Percentiles rank a stretch among this genome's conserved stretches.
Conservation (phyloP, 2,888 invertebrate genomes). For the Conomelus anceps region DNA sequence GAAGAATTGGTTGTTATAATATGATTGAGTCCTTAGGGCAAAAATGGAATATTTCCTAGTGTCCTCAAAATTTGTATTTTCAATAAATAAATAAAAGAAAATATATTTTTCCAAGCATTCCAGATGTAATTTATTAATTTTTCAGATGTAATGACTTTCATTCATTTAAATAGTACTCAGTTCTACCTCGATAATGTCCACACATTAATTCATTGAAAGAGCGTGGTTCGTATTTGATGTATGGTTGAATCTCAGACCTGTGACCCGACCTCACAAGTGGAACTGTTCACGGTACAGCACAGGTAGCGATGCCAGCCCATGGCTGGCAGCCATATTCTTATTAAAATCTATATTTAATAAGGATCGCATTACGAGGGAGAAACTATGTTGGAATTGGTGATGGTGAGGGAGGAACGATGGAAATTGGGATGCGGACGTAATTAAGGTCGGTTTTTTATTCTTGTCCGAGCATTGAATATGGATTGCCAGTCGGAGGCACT, state of each 20-base stretch:
- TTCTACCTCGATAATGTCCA: no score
- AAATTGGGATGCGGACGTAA: neutral
- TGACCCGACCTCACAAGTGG: neutral
- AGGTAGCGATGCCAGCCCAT: neutral
- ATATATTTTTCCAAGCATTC: no score
- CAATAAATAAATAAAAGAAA: no score
- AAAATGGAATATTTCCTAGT: no score
- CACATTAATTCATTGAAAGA: neutral
- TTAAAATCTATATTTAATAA: neutral
- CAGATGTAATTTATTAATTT: no score
- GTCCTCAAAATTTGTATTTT: no score
- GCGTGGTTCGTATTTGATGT: neutral
- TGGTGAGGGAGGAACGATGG: neutral
- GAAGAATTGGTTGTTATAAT: no score
- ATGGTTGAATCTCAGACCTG: neutral
- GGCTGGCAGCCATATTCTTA: neutral
- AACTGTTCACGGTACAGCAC: neutral
- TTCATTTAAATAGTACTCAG: neutral
- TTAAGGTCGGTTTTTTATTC: neutral
- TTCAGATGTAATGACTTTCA: no score
- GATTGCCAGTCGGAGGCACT: neutral
- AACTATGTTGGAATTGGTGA: neutral
- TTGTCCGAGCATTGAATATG: neutral
- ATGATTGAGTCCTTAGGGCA: no score
- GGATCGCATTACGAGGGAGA: neutral